phyloP scores from a whole-genome alignment of 2,797 vertebrate species.

The Pangasius larnaudii region DNA sequence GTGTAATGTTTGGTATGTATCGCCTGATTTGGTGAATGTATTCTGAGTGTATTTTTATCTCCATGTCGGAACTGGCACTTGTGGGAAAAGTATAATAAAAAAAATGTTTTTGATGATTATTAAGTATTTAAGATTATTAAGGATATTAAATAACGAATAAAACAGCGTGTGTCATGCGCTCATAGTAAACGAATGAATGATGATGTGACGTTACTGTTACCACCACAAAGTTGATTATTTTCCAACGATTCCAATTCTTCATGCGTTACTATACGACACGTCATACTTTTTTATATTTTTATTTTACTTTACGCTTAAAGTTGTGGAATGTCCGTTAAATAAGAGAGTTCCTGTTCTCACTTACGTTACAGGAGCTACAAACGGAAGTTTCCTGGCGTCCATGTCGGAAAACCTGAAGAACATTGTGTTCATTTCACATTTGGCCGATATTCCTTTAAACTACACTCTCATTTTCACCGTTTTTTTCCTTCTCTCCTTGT shows the following conservation, averaged over 20 bases:
- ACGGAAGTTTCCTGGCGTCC: neutral
- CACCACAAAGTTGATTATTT: neutral
- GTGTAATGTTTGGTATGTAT: conserved; percentile 14
- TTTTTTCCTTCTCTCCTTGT: neutral
- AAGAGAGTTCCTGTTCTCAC: neutral
- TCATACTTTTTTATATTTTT: neutral
- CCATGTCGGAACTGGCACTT: conserved; percentile 9
- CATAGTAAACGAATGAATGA: too few relatives aligned
- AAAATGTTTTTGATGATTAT: too few relatives aligned
- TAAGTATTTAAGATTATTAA: too few relatives aligned
- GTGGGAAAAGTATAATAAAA: neutral
- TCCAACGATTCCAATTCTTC: neutral
- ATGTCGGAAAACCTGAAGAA: neutral
- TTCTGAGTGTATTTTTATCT: neutral
- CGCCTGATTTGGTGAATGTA: conserved; percentile 4
- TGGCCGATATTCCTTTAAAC: neutral
- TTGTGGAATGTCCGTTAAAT: neutral
- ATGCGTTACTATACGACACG: neutral
- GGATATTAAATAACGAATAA: too few relatives aligned
- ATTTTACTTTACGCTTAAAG: neutral
- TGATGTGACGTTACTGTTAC: too few relatives aligned
- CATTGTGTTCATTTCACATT: neutral
- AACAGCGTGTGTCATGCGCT: too few relatives aligned
- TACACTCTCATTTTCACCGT: neutral
- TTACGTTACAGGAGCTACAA: neutral